Percentiles rank a stretch among this genome's conserved stretches.
phyloP scores from a whole-genome alignment of 2,797 vertebrate genomes.

The Vespertilio murinus region DNA sequence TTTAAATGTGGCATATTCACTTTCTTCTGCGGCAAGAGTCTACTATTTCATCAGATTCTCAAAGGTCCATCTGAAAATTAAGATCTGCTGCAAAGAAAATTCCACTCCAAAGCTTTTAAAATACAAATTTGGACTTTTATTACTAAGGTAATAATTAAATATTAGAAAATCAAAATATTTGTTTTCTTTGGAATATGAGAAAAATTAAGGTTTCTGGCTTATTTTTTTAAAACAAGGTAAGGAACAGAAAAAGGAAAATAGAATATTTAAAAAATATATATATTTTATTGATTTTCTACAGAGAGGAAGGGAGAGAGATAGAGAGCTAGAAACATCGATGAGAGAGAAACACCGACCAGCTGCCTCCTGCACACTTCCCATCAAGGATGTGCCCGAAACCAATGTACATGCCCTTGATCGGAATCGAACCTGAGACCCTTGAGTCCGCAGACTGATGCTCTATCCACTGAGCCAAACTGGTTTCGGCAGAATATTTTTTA shows the following conservation, averaged over 20 bases:
- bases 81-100: neutral
- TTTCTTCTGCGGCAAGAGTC: neutral
- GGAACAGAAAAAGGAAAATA: neutral
- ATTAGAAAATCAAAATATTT: neutral
- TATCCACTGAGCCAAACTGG: too few species aligned
- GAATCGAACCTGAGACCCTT: too few species aligned
- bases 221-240: neutral
- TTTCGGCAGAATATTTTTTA: neutral
- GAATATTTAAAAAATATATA: too few species aligned
- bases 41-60: neutral
- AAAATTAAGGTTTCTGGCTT: neutral
- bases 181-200: conserved; percentile 7
- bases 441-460: too few species aligned
- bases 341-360: too few species aligned
- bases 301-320: too few species aligned
- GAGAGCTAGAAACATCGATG: too few species aligned
- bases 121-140: neutral
- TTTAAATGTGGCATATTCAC: conserved; percentile 1
- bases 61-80: neutral
- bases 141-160: neutral
- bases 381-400: too few species aligned
- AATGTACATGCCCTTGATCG: too few species aligned
- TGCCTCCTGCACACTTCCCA: too few species aligned
- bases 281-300: too few species aligned
- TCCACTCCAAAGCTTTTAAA: neutral